These are phyloP conservation scores for Julus scanicus DNA, from an alignment of 2,888 invertebrate genomes.

Conservation along the genomic window DNA sequence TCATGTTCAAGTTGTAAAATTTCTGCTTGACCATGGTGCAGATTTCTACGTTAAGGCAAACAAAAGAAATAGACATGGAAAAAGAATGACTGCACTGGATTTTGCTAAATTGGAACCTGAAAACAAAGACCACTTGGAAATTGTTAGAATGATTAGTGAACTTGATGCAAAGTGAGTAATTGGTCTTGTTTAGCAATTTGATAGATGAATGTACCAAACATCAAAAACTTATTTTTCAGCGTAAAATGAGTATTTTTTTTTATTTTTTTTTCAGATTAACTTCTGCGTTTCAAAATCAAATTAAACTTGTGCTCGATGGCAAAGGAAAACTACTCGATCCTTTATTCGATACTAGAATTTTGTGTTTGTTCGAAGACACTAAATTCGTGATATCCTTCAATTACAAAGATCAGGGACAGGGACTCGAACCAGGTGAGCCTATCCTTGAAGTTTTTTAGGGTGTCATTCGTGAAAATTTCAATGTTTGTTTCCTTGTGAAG, in stretches of 20 bases:
- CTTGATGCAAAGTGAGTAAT: not conserved
- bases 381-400: not conserved
- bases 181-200: not conserved
- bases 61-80: not conserved
- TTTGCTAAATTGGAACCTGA: not conserved
- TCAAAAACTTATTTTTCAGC: not conserved
- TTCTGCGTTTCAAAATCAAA: not conserved
- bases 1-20: not conserved
- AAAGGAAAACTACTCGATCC: not conserved
- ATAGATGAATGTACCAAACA: too few species aligned
- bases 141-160: not conserved
- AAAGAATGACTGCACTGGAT: not conserved
- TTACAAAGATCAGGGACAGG: constrained; percentile 30
- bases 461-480: not conserved
- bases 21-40: not conserved
- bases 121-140: not conserved
- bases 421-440: not conserved
- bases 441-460: too few species aligned
- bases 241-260: not conserved
- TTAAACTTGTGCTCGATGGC: not conserved
- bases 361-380: not conserved
- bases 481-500: too few species aligned
- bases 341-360: not conserved
- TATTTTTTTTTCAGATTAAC: not conserved
- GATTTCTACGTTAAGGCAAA: not conserved